Conservation (phyloP, 2,113 vertebrate species). For the Phaethon lepturus region DNA sequence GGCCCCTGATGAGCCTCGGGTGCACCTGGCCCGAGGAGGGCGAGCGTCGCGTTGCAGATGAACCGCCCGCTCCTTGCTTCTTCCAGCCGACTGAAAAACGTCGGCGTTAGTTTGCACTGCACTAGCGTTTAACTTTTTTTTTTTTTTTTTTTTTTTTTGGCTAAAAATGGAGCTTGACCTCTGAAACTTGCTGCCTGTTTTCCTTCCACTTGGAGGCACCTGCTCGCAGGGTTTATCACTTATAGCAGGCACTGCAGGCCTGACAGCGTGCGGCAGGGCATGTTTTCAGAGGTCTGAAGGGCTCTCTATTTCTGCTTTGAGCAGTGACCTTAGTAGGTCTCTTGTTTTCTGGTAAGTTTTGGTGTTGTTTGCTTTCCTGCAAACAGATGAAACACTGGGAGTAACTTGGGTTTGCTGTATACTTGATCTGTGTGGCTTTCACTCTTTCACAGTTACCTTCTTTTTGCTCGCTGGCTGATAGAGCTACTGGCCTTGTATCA, state of each 20-base stretch:
- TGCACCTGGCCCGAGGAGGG: background rate
- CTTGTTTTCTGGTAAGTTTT: too few species aligned
- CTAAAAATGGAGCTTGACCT: fast-evolving
- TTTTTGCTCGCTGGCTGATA: background rate
- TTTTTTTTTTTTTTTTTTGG: too few species aligned
- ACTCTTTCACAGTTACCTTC: background rate
- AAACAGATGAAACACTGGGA: background rate
- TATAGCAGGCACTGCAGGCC: fast-evolving
- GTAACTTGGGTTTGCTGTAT: background rate
- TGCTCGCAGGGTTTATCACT: background rate
- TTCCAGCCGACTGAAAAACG: fast-evolving
- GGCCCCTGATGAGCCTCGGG: background rate
- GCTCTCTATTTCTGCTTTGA: too few species aligned
- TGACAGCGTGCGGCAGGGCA: background rate
- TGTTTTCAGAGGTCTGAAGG: background rate
- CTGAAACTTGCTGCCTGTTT: background rate
- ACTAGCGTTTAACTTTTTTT: too few species aligned
- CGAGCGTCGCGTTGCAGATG: background rate
- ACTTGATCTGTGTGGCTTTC: background rate
- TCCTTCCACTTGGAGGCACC: fast-evolving
- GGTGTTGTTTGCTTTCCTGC: fast-evolving
- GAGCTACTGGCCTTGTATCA: background rate
- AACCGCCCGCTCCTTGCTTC: background rate
- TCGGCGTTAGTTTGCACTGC: too few species aligned
- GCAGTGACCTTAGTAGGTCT: fast-evolving